A percentile compares a stretch with the other conserved stretches of the same genome.
Conservation (phyloP, 2,113 vertebrate genomes). For the Ophthalmolycus amberensis region DNA sequence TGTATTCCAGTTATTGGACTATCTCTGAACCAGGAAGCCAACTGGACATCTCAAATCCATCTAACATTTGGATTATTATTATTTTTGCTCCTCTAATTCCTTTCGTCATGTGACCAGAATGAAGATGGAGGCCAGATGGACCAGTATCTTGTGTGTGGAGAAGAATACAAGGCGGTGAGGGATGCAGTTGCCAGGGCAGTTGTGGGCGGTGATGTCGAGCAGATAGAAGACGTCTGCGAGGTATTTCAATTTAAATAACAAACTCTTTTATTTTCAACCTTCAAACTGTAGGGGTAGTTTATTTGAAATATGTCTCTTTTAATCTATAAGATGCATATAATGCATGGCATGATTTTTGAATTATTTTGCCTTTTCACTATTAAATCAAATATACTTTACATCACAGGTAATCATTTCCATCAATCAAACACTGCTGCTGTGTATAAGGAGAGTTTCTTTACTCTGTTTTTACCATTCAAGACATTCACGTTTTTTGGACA, state of each 20-base stretch:
- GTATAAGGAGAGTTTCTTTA: background rate
- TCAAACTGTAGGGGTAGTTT: fast-evolving
- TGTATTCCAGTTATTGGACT: background rate
- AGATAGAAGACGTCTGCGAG: conserved; percentile 70
- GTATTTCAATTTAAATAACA: conserved; percentile 69
- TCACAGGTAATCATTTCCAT: background rate
- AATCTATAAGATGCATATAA: background rate
- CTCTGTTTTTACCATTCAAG: no score
- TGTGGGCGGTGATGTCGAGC: conserved; percentile 67
- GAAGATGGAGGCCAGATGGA: conserved; percentile 80
- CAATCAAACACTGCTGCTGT: background rate
- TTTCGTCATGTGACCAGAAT: conserved; percentile 41
- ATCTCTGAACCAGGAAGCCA: background rate
- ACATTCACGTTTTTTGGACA: no score
- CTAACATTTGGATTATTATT: background rate
- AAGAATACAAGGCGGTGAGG: conserved; percentile 82
- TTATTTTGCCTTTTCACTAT: background rate
- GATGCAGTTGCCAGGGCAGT: conserved; percentile 83
- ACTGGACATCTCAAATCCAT: background rate
- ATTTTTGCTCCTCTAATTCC: background rate
- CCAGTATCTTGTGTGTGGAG: conserved; percentile 82
- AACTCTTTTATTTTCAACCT: background rate
- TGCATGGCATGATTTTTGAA: background rate
- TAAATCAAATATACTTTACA: background rate
- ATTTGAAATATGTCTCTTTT: background rate